Evolutionary conservation across 2,888 invertebrate genomes (phyloP).

Genomic region (Mesorhabditis sp.): DNA sequence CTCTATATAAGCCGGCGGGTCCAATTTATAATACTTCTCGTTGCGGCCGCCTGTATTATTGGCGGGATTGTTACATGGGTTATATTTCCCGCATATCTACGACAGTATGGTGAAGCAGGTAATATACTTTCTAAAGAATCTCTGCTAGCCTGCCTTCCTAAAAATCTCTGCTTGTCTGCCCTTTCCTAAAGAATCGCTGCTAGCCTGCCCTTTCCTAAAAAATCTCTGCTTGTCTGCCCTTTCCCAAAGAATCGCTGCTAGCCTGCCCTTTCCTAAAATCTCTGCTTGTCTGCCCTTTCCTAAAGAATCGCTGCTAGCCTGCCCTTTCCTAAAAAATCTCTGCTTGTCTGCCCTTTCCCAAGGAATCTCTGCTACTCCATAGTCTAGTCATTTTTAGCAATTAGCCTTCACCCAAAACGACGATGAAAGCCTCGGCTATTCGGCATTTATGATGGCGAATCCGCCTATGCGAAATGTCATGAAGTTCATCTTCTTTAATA

Average conservation of each 20-base stretch:
- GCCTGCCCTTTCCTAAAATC: no score
- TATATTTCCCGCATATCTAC: background rate
- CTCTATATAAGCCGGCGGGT: background rate
- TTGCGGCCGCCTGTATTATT: background rate
- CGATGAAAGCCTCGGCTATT: constrained; percentile 24
- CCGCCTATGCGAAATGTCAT: constrained; percentile 31
- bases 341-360: no score
- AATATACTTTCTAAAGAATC: background rate
- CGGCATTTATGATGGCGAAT: constrained; percentile 25
- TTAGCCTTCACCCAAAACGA: constrained; percentile 18
- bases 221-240: no score
- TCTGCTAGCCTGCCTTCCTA: no score
- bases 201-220: no score
- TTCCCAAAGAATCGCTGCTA: no score
- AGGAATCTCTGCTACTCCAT: no score
- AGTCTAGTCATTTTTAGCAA: constrained; percentile 17
- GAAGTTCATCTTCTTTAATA: constrained; percentile 47
- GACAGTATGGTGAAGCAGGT: background rate
- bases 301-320: no score
- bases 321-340: no score
- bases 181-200: no score
- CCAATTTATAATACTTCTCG: background rate
- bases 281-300: no score
- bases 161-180: no score
- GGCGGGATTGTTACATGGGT: background rate